Percentiles rank a stretch among this genome's conserved stretches.
Conservation (phyloP, 2,888 invertebrate genomes). For the Priocnemis perturbator region DNA sequence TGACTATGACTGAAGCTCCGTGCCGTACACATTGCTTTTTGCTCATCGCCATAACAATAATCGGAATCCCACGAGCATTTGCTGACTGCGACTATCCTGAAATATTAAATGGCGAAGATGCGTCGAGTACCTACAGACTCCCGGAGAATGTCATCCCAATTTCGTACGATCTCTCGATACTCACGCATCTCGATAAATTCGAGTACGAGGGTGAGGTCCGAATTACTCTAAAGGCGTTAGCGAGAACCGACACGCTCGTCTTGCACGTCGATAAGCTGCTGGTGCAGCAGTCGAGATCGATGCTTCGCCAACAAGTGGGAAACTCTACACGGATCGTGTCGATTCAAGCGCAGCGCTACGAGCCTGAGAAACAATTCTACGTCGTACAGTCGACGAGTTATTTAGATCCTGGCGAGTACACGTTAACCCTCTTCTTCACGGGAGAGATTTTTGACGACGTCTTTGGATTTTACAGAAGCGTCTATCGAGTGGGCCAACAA, state of each 20-base stretch:
- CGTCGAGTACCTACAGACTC: slow-evolving; percentile 74
- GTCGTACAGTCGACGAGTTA: slow-evolving; percentile 30
- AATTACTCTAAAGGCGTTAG: slow-evolving; percentile 72
- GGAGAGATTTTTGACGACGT: slow-evolving; percentile 79
- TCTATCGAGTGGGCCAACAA: slow-evolving; percentile 75
- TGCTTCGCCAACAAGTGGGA: slow-evolving; percentile 19
- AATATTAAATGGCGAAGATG: slow-evolving; percentile 1
- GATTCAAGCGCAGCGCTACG: slow-evolving; percentile 46
- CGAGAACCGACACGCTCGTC: slow-evolving; percentile 69
- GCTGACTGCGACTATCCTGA: too few species aligned
- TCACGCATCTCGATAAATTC: slow-evolving; percentile 47
- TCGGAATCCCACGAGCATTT: too few species aligned
- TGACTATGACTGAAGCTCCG: background rate
- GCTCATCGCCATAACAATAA: background rate
- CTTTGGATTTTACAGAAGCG: slow-evolving; percentile 81
- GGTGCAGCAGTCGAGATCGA: slow-evolving; percentile 58
- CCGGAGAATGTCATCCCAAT: slow-evolving; percentile 77
- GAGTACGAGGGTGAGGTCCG: slow-evolving; percentile 75
- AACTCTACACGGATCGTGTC: slow-evolving; percentile 6
- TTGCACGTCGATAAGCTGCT: slow-evolving; percentile 77
- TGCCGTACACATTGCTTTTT: background rate
- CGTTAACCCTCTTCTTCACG: slow-evolving; percentile 76
- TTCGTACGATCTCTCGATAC: slow-evolving; percentile 76
- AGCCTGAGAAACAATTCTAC: slow-evolving; percentile 57
- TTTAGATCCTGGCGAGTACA: slow-evolving; percentile 71